phyloP scores from a whole-genome alignment of 2,113 vertebrate species.

The Lucifuga dentata region DNA sequence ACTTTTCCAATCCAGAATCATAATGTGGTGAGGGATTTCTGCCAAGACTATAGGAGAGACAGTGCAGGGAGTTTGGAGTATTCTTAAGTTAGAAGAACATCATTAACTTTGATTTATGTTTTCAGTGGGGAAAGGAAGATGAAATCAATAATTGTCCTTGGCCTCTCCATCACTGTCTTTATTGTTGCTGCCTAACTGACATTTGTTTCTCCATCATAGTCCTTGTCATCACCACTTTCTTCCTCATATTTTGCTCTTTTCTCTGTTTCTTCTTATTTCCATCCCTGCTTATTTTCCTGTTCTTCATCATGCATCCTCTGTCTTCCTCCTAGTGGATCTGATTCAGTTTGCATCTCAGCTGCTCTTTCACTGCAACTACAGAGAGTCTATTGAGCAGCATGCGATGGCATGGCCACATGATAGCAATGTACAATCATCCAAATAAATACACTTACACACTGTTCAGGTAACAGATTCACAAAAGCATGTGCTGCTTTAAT shows the following conservation, averaged over 20 bases:
- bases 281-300: not conserved
- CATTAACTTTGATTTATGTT: slow-evolving; percentile 55
- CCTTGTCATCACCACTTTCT: slow-evolving; percentile 40
- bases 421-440: no score
- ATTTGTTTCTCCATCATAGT: slow-evolving; percentile 45
- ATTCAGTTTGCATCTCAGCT: not conserved
- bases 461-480: no score
- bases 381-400: not conserved
- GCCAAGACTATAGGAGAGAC: slow-evolving; percentile 5
- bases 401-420: not conserved
- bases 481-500: no score
- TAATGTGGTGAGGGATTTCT: slow-evolving; percentile 34
- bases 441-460: no score
- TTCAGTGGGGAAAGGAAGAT: slow-evolving; percentile 27
- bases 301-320: no score
- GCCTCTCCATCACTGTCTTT: slow-evolving; percentile 25
- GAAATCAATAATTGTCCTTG: slow-evolving; percentile 50
- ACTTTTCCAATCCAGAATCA: not conserved
- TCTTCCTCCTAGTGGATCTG: not conserved
- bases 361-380: slow-evolving; percentile 1
- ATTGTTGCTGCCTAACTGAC: slow-evolving; percentile 50
- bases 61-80: slow-evolving; percentile 27
- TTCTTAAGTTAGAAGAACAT: slow-evolving; percentile 18
- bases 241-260: not conserved
- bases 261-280: not conserved